Conservation (phyloP, 2,113 vertebrate genomes). For the Lucifuga dentata region DNA sequence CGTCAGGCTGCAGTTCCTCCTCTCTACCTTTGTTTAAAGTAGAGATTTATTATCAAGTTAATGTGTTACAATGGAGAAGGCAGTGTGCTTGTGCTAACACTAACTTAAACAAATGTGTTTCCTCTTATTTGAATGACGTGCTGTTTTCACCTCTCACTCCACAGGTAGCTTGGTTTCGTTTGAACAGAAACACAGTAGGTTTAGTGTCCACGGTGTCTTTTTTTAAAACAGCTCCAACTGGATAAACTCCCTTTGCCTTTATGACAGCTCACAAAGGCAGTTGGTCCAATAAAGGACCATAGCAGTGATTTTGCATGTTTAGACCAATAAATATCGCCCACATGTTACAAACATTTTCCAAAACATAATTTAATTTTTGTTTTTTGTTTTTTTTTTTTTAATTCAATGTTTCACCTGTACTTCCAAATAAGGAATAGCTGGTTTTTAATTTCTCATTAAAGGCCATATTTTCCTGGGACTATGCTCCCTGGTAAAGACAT, state of each 20-base stretch:
- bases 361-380: no score
- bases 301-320: no score
- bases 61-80: background rate
- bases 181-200: background rate
- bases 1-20: background rate
- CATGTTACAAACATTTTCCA: no score
- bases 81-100: background rate
- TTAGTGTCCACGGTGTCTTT: background rate
- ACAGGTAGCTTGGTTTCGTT: background rate
- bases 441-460: no score
- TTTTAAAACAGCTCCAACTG: background rate
- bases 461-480: no score
- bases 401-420: no score
- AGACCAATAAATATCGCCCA: no score
- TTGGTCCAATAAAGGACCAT: background rate
- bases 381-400: no score
- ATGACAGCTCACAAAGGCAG: background rate
- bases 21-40: background rate
- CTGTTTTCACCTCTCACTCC: background rate
- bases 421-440: no score
- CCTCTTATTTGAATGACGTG: background rate
- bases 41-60: background rate
- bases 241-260: background rate
- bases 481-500: no score
- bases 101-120: constrained; percentile 17